A percentile compares a stretch with the other conserved stretches of the same genome.
Conservation (phyloP, 1,140 invertebrate genomes). For the Reticulitermes speratus region DNA sequence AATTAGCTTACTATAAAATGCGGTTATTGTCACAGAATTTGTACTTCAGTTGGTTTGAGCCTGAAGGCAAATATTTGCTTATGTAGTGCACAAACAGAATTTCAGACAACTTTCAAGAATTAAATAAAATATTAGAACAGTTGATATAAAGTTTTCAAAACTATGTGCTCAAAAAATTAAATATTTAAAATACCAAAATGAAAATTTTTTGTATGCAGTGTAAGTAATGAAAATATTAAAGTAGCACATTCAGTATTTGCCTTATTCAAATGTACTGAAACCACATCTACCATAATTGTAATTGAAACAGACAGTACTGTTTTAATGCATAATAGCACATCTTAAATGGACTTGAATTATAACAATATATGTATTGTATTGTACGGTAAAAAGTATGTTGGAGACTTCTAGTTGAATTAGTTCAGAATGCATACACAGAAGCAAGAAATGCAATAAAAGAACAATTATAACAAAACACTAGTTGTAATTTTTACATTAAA, state of each 20-base stretch:
- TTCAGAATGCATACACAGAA: background rate
- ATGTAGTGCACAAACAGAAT: background rate
- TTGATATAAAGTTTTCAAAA: background rate
- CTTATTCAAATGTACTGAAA: background rate
- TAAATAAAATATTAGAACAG: background rate
- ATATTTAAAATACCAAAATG: background rate
- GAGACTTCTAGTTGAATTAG: background rate
- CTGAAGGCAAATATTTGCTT: background rate
- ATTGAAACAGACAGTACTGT: background rate
- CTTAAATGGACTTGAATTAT: background rate
- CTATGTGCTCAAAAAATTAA: background rate
- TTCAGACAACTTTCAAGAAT: background rate
- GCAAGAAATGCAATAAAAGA: constrained; percentile 1
- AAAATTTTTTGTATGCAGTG: background rate
- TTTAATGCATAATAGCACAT: constrained; percentile 7
- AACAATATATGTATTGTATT: background rate
- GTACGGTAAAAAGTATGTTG: background rate
- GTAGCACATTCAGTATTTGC: background rate
- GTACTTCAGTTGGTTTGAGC: background rate
- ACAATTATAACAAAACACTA: background rate
- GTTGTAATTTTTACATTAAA: too few relatives aligned
- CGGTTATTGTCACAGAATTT: background rate
- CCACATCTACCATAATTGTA: background rate
- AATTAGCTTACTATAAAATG: background rate
- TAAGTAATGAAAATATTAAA: background rate